Conservation (phyloP, 2,797 vertebrate species). For the Peromyscus eremicus region DNA sequence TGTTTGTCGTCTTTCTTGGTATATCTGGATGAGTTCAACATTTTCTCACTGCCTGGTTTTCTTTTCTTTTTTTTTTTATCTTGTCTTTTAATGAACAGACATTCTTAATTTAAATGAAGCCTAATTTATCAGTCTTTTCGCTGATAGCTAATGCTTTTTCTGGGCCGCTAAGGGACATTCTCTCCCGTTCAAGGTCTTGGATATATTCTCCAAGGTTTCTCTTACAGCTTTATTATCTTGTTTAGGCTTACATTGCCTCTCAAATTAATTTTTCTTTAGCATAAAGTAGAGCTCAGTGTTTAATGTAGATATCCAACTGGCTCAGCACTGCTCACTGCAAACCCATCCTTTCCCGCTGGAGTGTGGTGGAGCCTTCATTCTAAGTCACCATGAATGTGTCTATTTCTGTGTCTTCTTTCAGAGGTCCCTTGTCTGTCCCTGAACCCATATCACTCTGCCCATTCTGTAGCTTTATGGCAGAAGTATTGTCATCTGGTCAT, state of each 20-base stretch:
- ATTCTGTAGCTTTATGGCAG: neutral
- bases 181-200: neutral
- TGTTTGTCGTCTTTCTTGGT: neutral
- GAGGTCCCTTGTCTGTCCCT: neutral
- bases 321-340: neutral
- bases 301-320: neutral
- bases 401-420: neutral
- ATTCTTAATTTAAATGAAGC: conserved; percentile 59
- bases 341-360: neutral
- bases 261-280: conserved; percentile 51
- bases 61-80: neutral
- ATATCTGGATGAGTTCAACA: neutral
- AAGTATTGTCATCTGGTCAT: neutral
- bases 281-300: neutral
- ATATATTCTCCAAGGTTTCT: neutral
- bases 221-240: conserved; percentile 38
- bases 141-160: neutral
- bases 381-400: neutral
- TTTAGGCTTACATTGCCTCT: conserved; percentile 25
- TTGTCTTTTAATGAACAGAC: conserved; percentile 13
- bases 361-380: neutral
- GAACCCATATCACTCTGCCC: neutral
- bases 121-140: neutral
- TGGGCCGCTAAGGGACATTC: neutral
- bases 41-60: neutral